A percentile compares a stretch with the other conserved stretches of the same genome.
Conservation (phyloP, 2,113 vertebrate species). For the Campylomormyrus numenius region DNA sequence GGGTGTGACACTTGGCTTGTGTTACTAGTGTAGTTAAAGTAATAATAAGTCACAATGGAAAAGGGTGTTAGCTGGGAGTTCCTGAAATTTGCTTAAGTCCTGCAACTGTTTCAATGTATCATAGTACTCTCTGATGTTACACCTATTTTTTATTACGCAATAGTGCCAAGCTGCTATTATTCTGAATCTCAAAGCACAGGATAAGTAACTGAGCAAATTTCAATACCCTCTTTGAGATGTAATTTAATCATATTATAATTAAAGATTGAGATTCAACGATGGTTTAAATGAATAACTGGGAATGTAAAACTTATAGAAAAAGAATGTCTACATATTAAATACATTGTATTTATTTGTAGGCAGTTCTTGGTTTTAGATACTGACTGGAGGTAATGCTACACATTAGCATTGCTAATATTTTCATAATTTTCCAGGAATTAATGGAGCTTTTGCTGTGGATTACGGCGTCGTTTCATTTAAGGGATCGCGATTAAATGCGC, state of each 20-base stretch:
- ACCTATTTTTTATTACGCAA: background rate
- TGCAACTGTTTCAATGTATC: background rate
- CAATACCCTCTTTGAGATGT: background rate
- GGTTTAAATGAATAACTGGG: background rate
- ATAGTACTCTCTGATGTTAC: background rate
- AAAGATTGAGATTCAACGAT: background rate
- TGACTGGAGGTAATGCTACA: background rate
- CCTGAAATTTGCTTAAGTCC: background rate
- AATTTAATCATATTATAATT: background rate
- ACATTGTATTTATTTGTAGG: background rate
- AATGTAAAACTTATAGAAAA: background rate
- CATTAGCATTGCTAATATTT: background rate
- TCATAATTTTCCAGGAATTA: background rate
- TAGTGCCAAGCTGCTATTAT: background rate
- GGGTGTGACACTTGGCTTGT: background rate
- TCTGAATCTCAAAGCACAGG: background rate
- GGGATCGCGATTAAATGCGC: slow-evolving; percentile 54
- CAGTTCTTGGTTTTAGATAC: background rate
- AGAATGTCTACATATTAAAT: background rate
- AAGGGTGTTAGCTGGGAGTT: background rate
- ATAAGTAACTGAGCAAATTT: background rate
- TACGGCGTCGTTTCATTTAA: slow-evolving; percentile 50
- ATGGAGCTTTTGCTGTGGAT: slow-evolving; percentile 36
- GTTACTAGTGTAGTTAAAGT: background rate
- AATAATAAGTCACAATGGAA: background rate